These are phyloP conservation scores for Stomatorhinus ivindoensis DNA, from an alignment of 2,113 vertebrate genomes.

Conservation along the genomic window DNA sequence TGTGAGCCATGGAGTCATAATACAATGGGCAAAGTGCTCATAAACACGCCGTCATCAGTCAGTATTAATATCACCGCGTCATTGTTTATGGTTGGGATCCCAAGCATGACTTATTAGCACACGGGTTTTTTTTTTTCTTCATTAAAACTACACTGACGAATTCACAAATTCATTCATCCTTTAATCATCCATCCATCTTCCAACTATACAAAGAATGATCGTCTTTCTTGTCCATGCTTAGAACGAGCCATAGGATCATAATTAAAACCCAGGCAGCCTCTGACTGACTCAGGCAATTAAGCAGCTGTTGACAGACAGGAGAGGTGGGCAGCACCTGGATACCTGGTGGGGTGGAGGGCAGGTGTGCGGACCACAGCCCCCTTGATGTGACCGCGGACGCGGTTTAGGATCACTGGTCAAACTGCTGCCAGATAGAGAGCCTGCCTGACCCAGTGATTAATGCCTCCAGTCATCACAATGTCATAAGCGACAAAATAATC, in stretches of 20 bases:
- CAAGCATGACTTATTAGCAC: not conserved
- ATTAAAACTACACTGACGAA: not conserved
- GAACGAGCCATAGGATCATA: not conserved
- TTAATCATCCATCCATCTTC: not conserved
- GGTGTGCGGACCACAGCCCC: slow-evolving; percentile 29
- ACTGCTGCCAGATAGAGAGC: slow-evolving; percentile 16
- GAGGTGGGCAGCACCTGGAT: not conserved
- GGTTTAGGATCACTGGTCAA: slow-evolving; percentile 12
- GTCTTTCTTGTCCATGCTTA: not conserved
- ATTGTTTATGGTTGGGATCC: not conserved
- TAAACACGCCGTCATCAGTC: not conserved
- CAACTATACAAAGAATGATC: not conserved
- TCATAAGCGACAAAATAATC: not conserved
- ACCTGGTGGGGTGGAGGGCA: slow-evolving; percentile 22
- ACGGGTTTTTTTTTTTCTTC: not conserved
- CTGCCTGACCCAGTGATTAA: slow-evolving; percentile 16
- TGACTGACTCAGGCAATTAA: slow-evolving; percentile 18
- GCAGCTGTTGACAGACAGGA: not conserved
- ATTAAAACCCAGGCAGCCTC: not conserved
- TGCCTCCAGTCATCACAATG: slow-evolving; percentile 5
- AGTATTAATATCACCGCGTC: not conserved
- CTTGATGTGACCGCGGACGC: slow-evolving; percentile 14
- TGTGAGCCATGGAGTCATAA: not conserved
- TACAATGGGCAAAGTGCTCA: not conserved
- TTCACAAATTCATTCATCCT: not conserved